Base-by-base conservation (phyloP, 1,140 invertebrate species). In the Epicauta chinensis region DNA sequence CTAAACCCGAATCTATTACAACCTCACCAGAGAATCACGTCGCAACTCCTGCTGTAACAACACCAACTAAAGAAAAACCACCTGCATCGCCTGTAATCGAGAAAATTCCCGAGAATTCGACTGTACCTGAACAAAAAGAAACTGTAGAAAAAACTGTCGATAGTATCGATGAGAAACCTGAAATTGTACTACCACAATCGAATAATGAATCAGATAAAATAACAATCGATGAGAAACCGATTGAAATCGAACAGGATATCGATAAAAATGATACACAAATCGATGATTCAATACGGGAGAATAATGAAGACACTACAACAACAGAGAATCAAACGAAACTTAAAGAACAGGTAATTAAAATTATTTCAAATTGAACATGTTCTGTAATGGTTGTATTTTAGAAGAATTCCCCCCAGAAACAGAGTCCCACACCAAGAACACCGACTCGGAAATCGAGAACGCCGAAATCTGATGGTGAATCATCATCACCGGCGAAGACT, bases 361-460 rank as follows among this genome's bases (percentile, higher is more conserved):
- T 3, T 23, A 23, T 5, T 5, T 23, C 4, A 2, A 23, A 7
- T 23, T 5, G 7, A 23, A 23, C 4, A 1, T 23, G 4, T 5
- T 1, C 4, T 23, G 4, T 29, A 10, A 30, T 50, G 12, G 31
- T 37, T 31, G 23, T 14, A 31, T 43, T 48, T 39, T 36, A 37
- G 51, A 53, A 39, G 16, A 43, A 10, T 14, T 37, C 17, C 12
- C 16, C 3, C 9, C 15, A 12, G 14, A 39, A 10, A 44, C 11
- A 32, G 12, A 15, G 7, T 14, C 23, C 9, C 29, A 53, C 12
- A 29, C 31, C 4, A 12, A n/a, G 60, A 40, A 73, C 74, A 5
- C 69, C 74, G 48, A 69, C 73, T 42, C 62, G 75, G 46, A 71
- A 76, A 59, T 45, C 62, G 11, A 63, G 63, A 51, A 52, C 58